Evolutionary conservation across 2,797 vertebrate species (phyloP).

Genomic region (Schizopygopsis pylzovi): DNA sequence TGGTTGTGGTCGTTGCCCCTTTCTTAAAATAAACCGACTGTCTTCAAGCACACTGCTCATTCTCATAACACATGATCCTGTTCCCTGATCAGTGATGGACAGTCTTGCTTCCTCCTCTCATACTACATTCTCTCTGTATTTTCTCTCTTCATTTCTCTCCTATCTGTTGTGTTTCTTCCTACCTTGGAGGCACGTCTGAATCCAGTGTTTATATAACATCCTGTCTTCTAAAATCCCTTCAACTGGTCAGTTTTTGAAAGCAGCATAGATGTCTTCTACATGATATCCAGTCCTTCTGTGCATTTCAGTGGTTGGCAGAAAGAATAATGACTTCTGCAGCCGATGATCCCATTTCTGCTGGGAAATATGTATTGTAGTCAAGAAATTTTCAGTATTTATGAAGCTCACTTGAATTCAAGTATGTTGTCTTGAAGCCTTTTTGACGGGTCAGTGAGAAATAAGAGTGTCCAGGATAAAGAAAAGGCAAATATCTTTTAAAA

Average conservation of each 20-base stretch:
- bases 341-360: neutral
- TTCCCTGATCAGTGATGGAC: conserved; percentile 66
- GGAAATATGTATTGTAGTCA: neutral
- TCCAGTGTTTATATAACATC: neutral
- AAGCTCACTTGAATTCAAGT: neutral
- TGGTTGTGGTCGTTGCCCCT: conserved; percentile 64
- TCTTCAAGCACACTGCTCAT: conserved; percentile 66
- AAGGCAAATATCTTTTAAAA: neutral
- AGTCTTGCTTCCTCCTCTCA: conserved; percentile 24
- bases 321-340: neutral
- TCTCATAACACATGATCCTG: conserved; percentile 67
- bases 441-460: neutral
- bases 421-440: neutral
- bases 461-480: neutral
- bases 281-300: neutral
- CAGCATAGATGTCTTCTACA: neutral
- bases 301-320: neutral
- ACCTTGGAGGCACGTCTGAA: neutral
- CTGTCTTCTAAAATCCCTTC: neutral
- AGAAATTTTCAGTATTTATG: neutral
- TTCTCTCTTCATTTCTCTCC: conserved; percentile 22
- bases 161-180: conserved; percentile 1
- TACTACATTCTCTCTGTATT: conserved; percentile 3
- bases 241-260: neutral
- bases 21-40: conserved; percentile 78